Base-by-base conservation (phyloP, 2,113 vertebrate genomes). In the Hystrix brachyura region DNA sequence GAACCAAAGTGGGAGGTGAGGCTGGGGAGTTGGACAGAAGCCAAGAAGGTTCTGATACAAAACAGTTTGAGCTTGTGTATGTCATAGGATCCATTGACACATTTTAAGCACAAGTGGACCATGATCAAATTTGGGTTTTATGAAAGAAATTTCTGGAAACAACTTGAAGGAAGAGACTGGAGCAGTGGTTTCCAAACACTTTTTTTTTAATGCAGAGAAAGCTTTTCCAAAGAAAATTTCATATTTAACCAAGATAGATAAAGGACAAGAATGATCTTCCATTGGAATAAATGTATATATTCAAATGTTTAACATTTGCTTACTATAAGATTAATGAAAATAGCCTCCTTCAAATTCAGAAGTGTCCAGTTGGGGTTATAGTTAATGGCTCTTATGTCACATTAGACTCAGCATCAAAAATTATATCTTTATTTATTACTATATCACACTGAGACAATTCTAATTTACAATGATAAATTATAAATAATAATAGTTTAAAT, bases 281-380 rank as follows among this genome's bases (percentile, higher is more conserved):
- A n/a, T 94, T 95, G 69, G 69, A 83, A 91, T 87, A 81, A 92
- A 95, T 94, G 14, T 87, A 60, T 92, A 19, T 89, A 18, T 79
- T 94, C 57, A 96, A 89, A 19, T 57, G 14, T 62, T 76, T 51
- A 90, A 38, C 67, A 82, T 62, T 92, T 82, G 55, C 82, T 82
- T 95, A 89, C 13, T 88, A 19, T 88, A 46, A 82, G 17, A 60
- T 74, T 51, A 94, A 21, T 74, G 43, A 92, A 92, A 90, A 95
- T 34, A 94, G 48, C 10, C 48, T 62, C 10, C 21, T 87, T 92
- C n/a, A 69, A 82, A 79, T 55, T 93, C 65, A 65, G 51, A 94
- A 81, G 29, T 95, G 7, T 83, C 59, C 67, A 86, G 38, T 86
- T 38, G 38, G 51, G 32, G 21, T 91, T 89, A n/a, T 18, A 74